These are phyloP conservation scores for Arnoldichthys spilopterus DNA, from an alignment of 2,797 vertebrate species.

Conservation along the genomic window DNA sequence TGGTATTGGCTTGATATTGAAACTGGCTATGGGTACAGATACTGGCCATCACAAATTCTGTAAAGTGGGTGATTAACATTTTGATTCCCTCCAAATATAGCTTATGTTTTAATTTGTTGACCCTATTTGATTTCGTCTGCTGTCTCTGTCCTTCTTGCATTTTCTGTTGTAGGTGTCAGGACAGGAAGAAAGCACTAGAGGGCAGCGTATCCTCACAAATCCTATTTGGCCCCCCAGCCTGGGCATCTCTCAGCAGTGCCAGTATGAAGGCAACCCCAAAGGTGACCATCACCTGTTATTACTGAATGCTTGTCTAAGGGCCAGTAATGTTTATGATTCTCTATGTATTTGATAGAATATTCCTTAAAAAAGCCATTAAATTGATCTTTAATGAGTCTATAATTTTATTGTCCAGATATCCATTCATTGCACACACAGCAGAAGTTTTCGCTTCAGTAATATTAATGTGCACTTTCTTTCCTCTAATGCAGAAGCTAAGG, in stretches of 20 bases:
- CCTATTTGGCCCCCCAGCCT: constrained; percentile 91
- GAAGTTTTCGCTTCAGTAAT: background rate
- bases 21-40: background rate
- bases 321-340: background rate
- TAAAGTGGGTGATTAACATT: background rate
- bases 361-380: background rate
- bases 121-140: background rate
- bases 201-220: constrained; percentile 82
- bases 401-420: no score
- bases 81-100: background rate
- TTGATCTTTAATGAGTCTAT: background rate
- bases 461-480: background rate
- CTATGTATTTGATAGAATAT: background rate
- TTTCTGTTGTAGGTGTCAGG: constrained; percentile 86
- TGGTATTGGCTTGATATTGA: background rate
- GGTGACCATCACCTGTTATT: constrained; percentile 17
- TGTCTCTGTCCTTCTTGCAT: background rate
- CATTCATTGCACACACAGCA: no score
- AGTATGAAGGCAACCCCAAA: constrained; percentile 73
- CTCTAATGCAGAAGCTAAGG: constrained; percentile 23
- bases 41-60: background rate
- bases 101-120: background rate
- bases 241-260: constrained; percentile 88
- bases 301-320: background rate
- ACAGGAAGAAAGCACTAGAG: constrained; percentile 84